phyloP scores from a whole-genome alignment of 1,140 invertebrate species.

The Calliopsis andreniformis region DNA sequence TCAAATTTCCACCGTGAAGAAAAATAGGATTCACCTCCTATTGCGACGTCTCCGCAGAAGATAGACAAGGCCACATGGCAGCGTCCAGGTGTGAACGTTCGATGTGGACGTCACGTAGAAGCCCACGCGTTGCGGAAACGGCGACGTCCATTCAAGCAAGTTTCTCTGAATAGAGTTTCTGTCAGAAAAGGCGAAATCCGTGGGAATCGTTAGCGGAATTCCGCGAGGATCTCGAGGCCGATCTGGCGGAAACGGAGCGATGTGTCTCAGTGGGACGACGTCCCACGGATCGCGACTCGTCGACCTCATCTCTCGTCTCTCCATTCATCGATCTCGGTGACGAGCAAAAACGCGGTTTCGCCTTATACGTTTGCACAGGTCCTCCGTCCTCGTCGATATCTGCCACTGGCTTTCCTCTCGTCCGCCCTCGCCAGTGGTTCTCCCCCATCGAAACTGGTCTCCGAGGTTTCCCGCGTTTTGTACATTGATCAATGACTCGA shows the following conservation, averaged over 20 bases:
- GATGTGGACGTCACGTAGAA: not conserved
- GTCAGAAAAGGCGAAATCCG: conserved; percentile 43
- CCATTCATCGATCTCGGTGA: conserved; percentile 66
- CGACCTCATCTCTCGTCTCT: conserved; percentile 17
- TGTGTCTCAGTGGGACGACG: conserved; percentile 65
- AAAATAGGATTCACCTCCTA: too few relatives aligned
- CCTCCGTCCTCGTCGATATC: conserved; percentile 11
- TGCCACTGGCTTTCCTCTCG: conserved; percentile 8
- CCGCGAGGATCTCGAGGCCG: not conserved
- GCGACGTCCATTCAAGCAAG: not conserved
- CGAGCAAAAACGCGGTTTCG: conserved; percentile 63
- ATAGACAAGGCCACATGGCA: too few relatives aligned
- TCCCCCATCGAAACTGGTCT: not conserved
- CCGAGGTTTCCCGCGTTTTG: conserved; percentile 70
- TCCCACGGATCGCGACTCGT: conserved; percentile 32
- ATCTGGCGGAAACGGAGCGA: conserved; percentile 15
- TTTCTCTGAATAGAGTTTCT: too few relatives aligned
- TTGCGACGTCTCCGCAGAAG: too few relatives aligned
- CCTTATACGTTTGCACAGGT: conserved; percentile 58
- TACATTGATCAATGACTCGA: conserved; percentile 71
- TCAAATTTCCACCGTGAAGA: too few relatives aligned
- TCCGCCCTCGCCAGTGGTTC: conserved; percentile 5
- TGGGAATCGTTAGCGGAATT: conserved; percentile 25
- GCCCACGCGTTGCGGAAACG: conserved; percentile 44
- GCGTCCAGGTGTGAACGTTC: not conserved